phyloP scores from a whole-genome alignment of 1,140 invertebrate species.

The Propsilocerus akamusi region DNA sequence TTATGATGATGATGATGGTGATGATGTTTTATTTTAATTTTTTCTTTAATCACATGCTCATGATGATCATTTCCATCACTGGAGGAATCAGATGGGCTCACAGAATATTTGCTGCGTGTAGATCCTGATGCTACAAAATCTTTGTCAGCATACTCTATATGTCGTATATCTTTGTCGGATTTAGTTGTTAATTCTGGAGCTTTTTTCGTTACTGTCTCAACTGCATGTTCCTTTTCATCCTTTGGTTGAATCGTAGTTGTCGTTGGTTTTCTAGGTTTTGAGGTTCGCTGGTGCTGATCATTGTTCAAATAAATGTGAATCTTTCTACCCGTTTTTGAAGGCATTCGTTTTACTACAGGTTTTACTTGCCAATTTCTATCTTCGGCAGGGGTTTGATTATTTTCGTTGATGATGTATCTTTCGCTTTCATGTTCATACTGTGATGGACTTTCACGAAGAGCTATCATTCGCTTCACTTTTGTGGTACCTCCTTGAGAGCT shows the following conservation, averaged over 20 bases:
- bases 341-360: not conserved
- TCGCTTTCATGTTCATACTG: not conserved
- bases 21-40: conserved; percentile 35
- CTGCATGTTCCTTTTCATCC: not conserved
- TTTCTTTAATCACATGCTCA: conserved; percentile 7
- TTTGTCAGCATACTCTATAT: not conserved
- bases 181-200: not conserved
- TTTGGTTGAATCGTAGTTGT: not conserved
- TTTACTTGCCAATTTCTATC: not conserved
- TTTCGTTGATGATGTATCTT: not conserved
- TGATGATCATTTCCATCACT: not conserved
- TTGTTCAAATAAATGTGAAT: not conserved
- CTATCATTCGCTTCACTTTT: not conserved
- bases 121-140: not conserved
- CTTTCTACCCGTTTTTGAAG: not conserved
- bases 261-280: not conserved
- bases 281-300: not conserved
- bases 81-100: not conserved
- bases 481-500: not conserved
- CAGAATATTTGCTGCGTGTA: not conserved
- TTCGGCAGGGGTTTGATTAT: not conserved
- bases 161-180: not conserved
- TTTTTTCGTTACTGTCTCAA: not conserved
- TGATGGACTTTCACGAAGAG: not conserved
- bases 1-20: conserved; percentile 40